A percentile compares a stretch with the other conserved stretches of the same genome.
Evolutionary conservation across 2,888 invertebrate species (phyloP).

Genomic region (Desoria tigrina): DNA sequence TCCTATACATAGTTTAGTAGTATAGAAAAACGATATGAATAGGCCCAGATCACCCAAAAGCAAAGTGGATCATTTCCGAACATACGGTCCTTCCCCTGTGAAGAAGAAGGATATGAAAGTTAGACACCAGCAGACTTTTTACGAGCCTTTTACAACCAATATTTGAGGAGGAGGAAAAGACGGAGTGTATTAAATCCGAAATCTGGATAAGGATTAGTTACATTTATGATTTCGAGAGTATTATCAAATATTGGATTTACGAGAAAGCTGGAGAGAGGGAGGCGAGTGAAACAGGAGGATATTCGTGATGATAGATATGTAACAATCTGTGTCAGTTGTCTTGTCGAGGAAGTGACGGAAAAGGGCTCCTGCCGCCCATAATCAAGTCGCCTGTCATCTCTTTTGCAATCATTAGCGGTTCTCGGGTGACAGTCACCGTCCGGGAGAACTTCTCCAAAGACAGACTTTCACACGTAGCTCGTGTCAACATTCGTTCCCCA

Average conservation of each 20-base stretch:
- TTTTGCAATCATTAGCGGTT: conserved; percentile 52
- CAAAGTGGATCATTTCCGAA: neutral
- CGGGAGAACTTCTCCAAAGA: conserved; percentile 24
- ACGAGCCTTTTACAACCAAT: conserved; percentile 20
- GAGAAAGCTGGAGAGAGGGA: conserved; percentile 18
- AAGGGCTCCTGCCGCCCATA: conserved; percentile 41
- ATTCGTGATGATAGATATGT: conserved; percentile 47
- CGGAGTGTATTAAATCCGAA: conserved; percentile 14
- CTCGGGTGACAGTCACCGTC: conserved; percentile 36
- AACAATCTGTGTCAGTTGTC: conserved; percentile 51
- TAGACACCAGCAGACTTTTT: conserved; percentile 21
- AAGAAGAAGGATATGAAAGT: neutral
- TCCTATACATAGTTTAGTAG: too few species aligned
- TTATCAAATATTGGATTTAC: conserved; percentile 12
- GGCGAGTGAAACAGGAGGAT: conserved; percentile 16
- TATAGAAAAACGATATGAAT: too few species aligned
- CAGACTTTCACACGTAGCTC: conserved; percentile 52
- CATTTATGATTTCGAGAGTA: conserved; percentile 14
- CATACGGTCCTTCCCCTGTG: conserved; percentile 1
- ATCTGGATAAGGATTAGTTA: conserved; percentile 5
- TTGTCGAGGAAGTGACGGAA: conserved; percentile 18
- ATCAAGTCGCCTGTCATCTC: conserved; percentile 49
- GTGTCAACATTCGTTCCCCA: conserved; percentile 49
- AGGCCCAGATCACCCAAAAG: too few species aligned
- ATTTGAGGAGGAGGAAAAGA: conserved; percentile 17